Evolutionary conservation across 1,140 invertebrate genomes (phyloP), one percentile per base, ranked within the genome.

Genomic region (Araneus ventricosus): DNA sequence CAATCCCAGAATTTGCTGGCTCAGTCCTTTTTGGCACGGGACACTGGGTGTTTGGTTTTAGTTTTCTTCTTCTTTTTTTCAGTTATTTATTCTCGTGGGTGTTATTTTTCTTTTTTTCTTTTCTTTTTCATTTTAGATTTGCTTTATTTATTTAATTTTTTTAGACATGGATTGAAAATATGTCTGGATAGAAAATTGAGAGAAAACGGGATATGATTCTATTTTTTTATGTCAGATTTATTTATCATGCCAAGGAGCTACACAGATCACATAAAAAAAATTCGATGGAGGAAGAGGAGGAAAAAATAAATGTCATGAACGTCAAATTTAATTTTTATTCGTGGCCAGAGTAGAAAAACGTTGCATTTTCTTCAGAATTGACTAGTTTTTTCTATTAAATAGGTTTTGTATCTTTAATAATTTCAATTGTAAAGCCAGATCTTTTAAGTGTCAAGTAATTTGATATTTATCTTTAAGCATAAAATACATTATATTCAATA

Each of bases 1-100:
- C 89, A 90, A 90, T 82, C 79, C 79, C 7, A 61, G 89, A 90
- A 90, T 90, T 90, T 90, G 89, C 75, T 90, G 89, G 57, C 37
- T 90, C 89, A 84, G 89, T 22, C 52, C 30, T 63, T 90, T 75
- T 41, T 63, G 41, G 24, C 75, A 61, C 17, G 59, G 59, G 59
- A 45, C 70, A 75, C 85, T 87, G 30, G 52, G 88, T 79, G 41
- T 45, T 90, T 57, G 57, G 39, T 88, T 88, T 85, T 87, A 37
- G 24, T 61, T 45, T 70, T n/a, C 30, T 39, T 63, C n/a, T 67
- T 88, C 57, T 61, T 61, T 61, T 39, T 45, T 70, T 79, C 52
- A 7, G 30, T 87, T 63, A 34, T 27, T 87, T 87, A 87, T 87
- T 87, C 57, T 87, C 30, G 39, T 24, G 85, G 85, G 57, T 52